Conservation (phyloP, 1,140 invertebrate species). For the Brachionus rubens region DNA sequence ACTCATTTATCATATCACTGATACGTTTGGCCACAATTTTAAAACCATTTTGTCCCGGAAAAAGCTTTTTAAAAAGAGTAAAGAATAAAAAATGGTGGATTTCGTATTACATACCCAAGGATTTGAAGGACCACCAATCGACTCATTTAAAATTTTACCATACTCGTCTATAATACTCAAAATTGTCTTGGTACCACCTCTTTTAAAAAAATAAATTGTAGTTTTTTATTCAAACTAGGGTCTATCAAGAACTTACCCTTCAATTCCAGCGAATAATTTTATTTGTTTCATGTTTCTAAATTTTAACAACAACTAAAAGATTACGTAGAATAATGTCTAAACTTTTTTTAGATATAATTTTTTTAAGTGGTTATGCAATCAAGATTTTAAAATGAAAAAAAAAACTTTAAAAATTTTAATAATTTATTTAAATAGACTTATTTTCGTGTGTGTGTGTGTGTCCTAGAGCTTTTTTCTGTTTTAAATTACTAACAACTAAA, state of each 20-base stretch:
- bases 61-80: neutral
- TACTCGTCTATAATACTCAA: conserved; percentile 20
- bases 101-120: neutral
- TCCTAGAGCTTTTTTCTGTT: too few relatives aligned
- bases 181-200: conserved; percentile 19
- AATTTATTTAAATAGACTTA: too few relatives aligned
- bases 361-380: too few relatives aligned
- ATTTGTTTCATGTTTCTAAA: conserved; percentile 20
- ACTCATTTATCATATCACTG: neutral
- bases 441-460: too few relatives aligned
- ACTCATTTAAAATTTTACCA: neutral
- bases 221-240: neutral
- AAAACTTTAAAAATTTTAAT: conserved; percentile 32
- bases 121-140: conserved; percentile 1
- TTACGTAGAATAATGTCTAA: neutral
- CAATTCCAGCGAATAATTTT: conserved; percentile 19
- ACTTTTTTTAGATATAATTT: neutral
- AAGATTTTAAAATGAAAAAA: too few relatives aligned
- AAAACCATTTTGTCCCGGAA: conserved; percentile 4
- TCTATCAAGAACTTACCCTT: neutral
- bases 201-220: neutral
- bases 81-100: neutral
- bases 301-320: neutral
- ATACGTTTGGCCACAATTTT: conserved; percentile 6
- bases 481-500: too few relatives aligned